phyloP scores from a whole-genome alignment of 2,888 invertebrate genomes.

The Temnothorax unifasciatus region DNA sequence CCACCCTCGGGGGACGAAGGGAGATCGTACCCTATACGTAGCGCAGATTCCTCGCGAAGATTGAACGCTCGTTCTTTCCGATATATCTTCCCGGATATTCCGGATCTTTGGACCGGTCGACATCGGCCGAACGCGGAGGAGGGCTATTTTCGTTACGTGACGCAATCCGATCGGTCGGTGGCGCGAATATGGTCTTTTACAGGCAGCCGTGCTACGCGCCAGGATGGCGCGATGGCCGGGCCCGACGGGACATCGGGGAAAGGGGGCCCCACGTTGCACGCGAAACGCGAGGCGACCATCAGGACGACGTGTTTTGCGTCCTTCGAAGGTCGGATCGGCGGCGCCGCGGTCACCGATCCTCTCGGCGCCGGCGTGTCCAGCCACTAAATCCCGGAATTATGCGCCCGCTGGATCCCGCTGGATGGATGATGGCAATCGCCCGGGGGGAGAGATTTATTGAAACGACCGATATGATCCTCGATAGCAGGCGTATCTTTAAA shows the following conservation, averaged over 20 bases:
- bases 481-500: background rate
- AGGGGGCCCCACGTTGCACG: conserved; percentile 63
- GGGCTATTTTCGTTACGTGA: conserved; percentile 80
- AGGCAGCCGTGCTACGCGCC: conserved; percentile 70
- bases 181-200: conserved; percentile 70
- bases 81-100: conserved; percentile 21
- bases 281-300: conserved; percentile 60
- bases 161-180: conserved; percentile 75
- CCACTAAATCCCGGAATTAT: conserved; percentile 73
- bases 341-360: conserved; percentile 74
- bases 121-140: background rate
- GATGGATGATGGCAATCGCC: conserved; percentile 59
- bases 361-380: conserved; percentile 72
- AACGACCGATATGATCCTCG: background rate
- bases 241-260: background rate
- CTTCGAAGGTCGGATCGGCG: conserved; percentile 80
- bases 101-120: background rate
- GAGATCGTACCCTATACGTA: background rate
- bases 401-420: conserved; percentile 41
- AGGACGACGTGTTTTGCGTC: conserved; percentile 76
- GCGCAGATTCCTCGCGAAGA: background rate
- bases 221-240: background rate
- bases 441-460: conserved; percentile 62
- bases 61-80: conserved; percentile 26
- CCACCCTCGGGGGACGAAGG: background rate